phyloP scores from a whole-genome alignment of 2,888 invertebrate species.

The Diaperis boleti region DNA sequence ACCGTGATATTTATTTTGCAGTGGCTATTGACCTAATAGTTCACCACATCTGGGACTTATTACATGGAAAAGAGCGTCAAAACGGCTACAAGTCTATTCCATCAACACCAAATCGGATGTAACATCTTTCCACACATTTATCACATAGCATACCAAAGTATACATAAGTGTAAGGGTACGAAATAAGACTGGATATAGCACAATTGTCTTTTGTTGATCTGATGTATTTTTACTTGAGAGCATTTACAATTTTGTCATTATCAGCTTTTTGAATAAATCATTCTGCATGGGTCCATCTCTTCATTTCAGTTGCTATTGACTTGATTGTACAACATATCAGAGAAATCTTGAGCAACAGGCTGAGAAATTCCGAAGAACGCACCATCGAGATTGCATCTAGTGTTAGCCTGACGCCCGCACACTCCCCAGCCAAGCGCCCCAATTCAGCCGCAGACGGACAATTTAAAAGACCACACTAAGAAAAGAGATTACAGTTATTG shows the following conservation, averaged over 20 bases:
- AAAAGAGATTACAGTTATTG: background rate
- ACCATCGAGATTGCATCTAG: conserved; percentile 25
- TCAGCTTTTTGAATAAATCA: conserved; percentile 11
- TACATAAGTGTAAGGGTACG: conserved; percentile 33
- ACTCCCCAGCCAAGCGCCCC: conserved; percentile 53
- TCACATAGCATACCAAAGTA: conserved; percentile 25
- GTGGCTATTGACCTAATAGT: conserved; percentile 99
- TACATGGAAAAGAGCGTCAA: conserved; percentile 70
- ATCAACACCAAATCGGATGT: conserved; percentile 58
- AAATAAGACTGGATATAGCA: conserved; percentile 43
- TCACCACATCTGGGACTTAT: conserved; percentile 98
- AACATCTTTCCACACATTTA: conserved; percentile 5
- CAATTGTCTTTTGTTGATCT: conserved; percentile 38
- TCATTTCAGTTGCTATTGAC: conserved; percentile 91
- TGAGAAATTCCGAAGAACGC: conserved; percentile 56
- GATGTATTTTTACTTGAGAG: conserved; percentile 32
- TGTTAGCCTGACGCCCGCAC: conserved; percentile 42
- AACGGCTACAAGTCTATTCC: conserved; percentile 64
- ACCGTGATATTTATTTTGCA: conserved; percentile 74
- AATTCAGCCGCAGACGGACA: conserved; percentile 52
- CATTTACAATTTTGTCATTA: conserved; percentile 12
- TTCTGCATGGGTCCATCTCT: background rate
- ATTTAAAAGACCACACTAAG: conserved; percentile 58
- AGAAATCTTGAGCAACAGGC: conserved; percentile 81
- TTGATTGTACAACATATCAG: conserved; percentile 97